Base-by-base conservation (phyloP, 2,113 vertebrate genomes). In the Pseudorectes ferrugineus region DNA sequence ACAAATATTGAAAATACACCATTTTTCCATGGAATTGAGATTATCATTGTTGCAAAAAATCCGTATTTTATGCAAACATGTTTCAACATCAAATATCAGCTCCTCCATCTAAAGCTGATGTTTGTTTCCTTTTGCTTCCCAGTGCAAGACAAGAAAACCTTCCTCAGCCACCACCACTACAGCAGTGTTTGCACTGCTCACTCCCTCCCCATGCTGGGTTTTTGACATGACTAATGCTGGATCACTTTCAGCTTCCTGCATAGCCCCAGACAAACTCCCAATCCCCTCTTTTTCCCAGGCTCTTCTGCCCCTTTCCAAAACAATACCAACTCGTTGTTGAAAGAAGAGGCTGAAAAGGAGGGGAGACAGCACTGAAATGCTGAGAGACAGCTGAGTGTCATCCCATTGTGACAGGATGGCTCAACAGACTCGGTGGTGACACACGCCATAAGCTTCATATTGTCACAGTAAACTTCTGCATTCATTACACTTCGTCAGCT, bases 51-150 rank as follows among this genome's bases (percentile, higher is more conserved):
- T 63, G 28, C 1, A 57, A 46, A 78, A 6, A 45, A 9, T 1
- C 15, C 0, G 0, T 22, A 55, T 61, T 81, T 66, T 36, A 66
- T 38, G 26, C 17, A 51, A 76, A 40, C 4, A 5, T 20, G 25
- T 66, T 68, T 61, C 46, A 84, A 40, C 8, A 68, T 7, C 18
- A 28, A 79, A 15, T 28, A 40, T 26, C 67, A 55, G 58, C 21
- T 48, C 28, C 40, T 33, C 68, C 4, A 4, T 25, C 54, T 29
- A 68, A 26, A 80, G 40, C 31, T 80, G 36, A 21, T 6, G n/a
- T 29, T 58, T 72, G 13, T 5, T 49, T 36, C n/a, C n/a, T 43
- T 51, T 21, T 22, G 42, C 12, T 74, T 49, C 40, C 61, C 77
- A 52, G 28, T 16, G 19, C 29, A 55, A 11, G 36, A 35, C 43